Conservation (phyloP, 2,888 invertebrate genomes). For the Platycheirus albimanus region DNA sequence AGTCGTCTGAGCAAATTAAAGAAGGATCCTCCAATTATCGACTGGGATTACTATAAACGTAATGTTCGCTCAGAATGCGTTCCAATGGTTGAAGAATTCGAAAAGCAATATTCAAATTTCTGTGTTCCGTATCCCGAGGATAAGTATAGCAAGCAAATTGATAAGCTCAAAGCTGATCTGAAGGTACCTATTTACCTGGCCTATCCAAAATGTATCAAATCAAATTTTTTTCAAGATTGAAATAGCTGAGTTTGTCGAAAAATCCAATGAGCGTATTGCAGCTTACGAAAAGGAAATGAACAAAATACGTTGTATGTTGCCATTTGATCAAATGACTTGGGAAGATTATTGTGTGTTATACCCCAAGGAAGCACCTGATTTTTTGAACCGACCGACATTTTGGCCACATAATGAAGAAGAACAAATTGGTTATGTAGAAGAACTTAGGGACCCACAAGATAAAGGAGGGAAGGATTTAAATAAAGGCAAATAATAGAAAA, state of each 20-base stretch:
- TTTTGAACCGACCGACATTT: conserved; percentile 89
- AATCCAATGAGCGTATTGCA: conserved; percentile 80
- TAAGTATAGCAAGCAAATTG: conserved; percentile 83
- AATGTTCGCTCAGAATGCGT: conserved; percentile 86
- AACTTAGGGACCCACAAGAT: not conserved
- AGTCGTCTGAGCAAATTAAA: conserved; percentile 83
- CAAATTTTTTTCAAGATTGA: conserved; percentile 55
- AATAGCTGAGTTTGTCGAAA: conserved; percentile 74
- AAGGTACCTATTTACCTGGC: conserved; percentile 79
- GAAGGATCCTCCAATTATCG: conserved; percentile 89
- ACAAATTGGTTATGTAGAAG: conserved; percentile 82
- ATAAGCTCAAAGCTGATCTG: conserved; percentile 86
- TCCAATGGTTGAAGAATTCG: conserved; percentile 92
- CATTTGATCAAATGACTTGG: conserved; percentile 92
- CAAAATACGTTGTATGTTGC: conserved; percentile 86
- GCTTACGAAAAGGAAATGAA: conserved; percentile 85
- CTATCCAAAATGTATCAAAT: not conserved
- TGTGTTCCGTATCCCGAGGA: conserved; percentile 88
- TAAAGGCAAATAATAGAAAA: too few species aligned
- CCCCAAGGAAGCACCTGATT: conserved; percentile 88
- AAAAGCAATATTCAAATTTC: conserved; percentile 89
- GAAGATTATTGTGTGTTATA: conserved; percentile 90
- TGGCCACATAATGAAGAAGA: conserved; percentile 91
- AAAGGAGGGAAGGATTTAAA: too few species aligned
- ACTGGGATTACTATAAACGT: conserved; percentile 91